Conservation (phyloP, 1,140 invertebrate species). For the Periplaneta americana region DNA sequence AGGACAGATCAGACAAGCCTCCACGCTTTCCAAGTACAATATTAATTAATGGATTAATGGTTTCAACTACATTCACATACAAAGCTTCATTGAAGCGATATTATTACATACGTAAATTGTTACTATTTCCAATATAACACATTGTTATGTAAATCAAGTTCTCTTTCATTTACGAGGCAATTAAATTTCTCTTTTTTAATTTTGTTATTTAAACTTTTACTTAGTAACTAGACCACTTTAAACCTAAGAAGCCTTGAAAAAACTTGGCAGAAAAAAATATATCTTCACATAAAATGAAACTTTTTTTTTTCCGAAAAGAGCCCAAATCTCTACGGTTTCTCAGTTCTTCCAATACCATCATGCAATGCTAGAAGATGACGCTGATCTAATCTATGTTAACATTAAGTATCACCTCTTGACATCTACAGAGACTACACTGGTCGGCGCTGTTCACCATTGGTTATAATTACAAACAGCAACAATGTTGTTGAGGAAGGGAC, state of each 20-base stretch:
- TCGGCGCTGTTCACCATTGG: neutral
- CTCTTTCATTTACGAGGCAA: neutral
- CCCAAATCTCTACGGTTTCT: neutral
- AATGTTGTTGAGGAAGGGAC: neutral
- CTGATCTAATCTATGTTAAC: neutral
- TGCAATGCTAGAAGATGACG: neutral
- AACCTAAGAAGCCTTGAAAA: neutral
- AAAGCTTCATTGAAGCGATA: neutral
- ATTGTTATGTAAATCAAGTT: neutral
- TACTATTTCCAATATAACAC: neutral
- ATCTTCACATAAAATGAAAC: neutral
- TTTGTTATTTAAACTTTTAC: neutral
- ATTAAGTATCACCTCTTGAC: neutral
- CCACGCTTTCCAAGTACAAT: neutral
- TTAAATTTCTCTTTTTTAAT: neutral
- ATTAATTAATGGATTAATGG: neutral
- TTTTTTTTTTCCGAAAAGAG: too few species aligned
- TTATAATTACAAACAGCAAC: neutral
- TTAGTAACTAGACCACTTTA: neutral
- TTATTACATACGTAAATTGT: neutral
- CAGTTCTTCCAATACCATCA: neutral
- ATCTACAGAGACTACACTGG: neutral
- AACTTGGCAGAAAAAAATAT: neutral
- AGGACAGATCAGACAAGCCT: neutral
- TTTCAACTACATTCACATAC: neutral